These are phyloP conservation scores for Drosophila kambysellisi DNA, from an alignment of 2,888 invertebrate genomes.

Conservation along the genomic window DNA sequence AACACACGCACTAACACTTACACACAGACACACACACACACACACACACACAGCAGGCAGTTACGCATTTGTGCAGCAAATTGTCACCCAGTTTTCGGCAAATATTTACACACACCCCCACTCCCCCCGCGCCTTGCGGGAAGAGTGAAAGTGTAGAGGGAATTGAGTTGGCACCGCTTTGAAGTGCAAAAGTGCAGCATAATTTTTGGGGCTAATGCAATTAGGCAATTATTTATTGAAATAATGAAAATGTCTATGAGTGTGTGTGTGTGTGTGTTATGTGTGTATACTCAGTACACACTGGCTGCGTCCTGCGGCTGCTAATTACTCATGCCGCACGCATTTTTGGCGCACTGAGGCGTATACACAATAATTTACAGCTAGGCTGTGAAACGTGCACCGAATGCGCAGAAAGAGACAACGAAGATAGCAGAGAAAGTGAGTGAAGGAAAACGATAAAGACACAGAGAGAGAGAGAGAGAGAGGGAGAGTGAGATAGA, in stretches of 20 bases:
- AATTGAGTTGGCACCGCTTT: conserved; percentile 46
- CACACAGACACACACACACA: conserved; percentile 8
- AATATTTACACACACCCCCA: conserved; percentile 26
- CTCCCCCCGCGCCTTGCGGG: background rate
- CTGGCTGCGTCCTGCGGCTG: conserved; percentile 36
- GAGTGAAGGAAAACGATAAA: background rate
- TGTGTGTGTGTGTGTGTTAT: conserved; percentile 7
- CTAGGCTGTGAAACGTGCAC: conserved; percentile 68
- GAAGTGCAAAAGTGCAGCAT: conserved; percentile 79
- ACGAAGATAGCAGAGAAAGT: background rate
- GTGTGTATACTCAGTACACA: background rate
- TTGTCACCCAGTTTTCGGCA: conserved; percentile 67
- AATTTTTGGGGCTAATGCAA: conserved; percentile 73
- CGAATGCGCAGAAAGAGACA: conserved; percentile 59
- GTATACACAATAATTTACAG: conserved; percentile 80
- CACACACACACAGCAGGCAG: conserved; percentile 9
- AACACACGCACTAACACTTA: conserved; percentile 13
- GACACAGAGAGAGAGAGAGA: background rate
- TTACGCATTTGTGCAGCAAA: conserved; percentile 77
- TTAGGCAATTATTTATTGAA: conserved; percentile 70
- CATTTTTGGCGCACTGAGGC: conserved; percentile 78
- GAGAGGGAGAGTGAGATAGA: background rate
- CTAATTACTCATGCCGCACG: conserved; percentile 78
- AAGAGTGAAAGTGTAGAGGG: conserved; percentile 29
- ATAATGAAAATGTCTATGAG: conserved; percentile 19